phyloP scores from a whole-genome alignment of 2,888 invertebrate genomes.

The Zaprionus obscuricornis region DNA sequence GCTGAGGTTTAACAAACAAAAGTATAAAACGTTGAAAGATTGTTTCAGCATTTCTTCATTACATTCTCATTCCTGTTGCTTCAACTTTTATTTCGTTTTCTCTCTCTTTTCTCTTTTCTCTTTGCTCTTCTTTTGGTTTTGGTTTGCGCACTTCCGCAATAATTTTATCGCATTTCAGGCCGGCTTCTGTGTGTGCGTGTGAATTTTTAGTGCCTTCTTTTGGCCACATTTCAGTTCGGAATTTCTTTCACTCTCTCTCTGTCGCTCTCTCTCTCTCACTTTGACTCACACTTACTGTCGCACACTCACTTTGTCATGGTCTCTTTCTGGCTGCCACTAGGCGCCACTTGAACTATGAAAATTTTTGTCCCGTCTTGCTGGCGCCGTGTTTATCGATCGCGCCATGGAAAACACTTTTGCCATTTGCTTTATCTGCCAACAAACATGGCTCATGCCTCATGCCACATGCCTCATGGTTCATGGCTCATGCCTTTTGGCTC shows the following conservation, averaged over 20 bases:
- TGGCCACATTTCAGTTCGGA: conserved; percentile 62
- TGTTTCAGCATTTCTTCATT: conserved; percentile 3
- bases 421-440: conserved; percentile 75
- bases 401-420: conserved; percentile 75
- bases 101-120: no score
- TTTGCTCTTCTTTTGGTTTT: conserved; percentile 15
- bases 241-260: not conserved
- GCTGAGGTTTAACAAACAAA: no score
- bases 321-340: conserved; percentile 74
- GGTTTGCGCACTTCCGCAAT: conserved; percentile 73
- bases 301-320: conserved; percentile 5
- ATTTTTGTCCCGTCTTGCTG: conserved; percentile 80
- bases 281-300: not conserved
- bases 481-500: no score
- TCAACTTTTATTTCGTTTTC: no score
- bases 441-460: conserved; percentile 67
- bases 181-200: conserved; percentile 53
- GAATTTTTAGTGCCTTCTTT: conserved; percentile 74
- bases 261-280: not conserved
- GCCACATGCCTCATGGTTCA: no score
- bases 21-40: no score
- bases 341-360: conserved; percentile 82
- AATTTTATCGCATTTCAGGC: conserved; percentile 78
- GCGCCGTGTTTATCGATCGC: conserved; percentile 80
- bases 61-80: conserved; percentile 4